Base-by-base conservation (phyloP, 2,888 invertebrate genomes). In the Sinodicranocentrus sp. region DNA sequence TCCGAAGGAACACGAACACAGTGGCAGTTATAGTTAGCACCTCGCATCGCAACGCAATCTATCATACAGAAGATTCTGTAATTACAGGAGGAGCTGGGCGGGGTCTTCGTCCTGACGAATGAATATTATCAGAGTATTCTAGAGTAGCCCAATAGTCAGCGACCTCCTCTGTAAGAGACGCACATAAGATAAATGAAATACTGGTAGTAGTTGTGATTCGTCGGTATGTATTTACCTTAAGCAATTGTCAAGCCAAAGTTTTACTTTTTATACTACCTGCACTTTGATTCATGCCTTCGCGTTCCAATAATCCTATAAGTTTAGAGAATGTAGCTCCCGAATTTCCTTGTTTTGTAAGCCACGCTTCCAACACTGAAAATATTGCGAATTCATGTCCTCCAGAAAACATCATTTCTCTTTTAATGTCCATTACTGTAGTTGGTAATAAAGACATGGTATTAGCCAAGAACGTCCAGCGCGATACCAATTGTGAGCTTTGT, bases 331-430 rank as follows among this genome's bases (percentile, higher is more conserved):
- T 84, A 6, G 85, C 85, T 43, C 54, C 76, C 0, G 63, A 63
- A n/a, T 59, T 52, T 10, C 85, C 86, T 17, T 10, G 21, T 26
- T 82, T 65, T 23, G 63, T 70, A 0, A 85, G 28, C 86, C 86
- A 86, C 1, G 33, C 71, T 13, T 76, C 68, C 1, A 86, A 33
- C 15, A 71, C 17, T 0, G 76, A 23, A 19, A 72, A 63, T 6
- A 86, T 72, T 3, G 85, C 86, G 23, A 52, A 82, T 25, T 71
- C 25, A 19, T 65, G 19, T 17, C 84, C 84, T 0, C 86, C 86
- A n/a, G 68, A 70, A 17, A 23, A 57, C 5, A 19, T 17, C 84
- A 86, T 84, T 3, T 86, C 82, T 21, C 82, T 76, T 21, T 78
- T 72, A 2, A 86, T 86, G 33, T 85, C 85, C 43, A 65, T 52